Evolutionary conservation across 2,888 invertebrate species (phyloP).

Genomic region (Pelosia muscerda): DNA sequence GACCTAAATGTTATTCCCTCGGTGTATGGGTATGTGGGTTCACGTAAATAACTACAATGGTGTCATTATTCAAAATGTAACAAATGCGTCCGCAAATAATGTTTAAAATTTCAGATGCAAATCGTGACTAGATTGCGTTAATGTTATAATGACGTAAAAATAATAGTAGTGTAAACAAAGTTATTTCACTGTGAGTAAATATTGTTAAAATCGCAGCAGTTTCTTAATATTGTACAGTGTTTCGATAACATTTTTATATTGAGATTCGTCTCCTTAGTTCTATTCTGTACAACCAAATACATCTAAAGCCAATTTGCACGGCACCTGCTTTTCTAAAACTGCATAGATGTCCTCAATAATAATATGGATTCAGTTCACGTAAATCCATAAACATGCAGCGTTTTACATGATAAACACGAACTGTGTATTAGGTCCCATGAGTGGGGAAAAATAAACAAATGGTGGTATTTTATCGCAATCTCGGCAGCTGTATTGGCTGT

Average conservation of each 20-base stretch:
- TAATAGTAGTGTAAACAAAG: background rate
- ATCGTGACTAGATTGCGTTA: background rate
- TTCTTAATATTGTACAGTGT: background rate
- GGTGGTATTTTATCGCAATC: conserved; percentile 52
- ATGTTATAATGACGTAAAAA: background rate
- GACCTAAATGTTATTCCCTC: conserved; percentile 48
- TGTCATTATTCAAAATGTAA: conserved; percentile 42
- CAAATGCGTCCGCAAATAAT: conserved; percentile 18
- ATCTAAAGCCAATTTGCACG: too few species aligned
- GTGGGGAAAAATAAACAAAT: conserved; percentile 43
- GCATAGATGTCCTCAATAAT: conserved; percentile 18
- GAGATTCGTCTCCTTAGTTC: background rate
- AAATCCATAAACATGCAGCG: background rate
- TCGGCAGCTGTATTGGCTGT: conserved; percentile 53
- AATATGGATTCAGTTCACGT: background rate
- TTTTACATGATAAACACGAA: background rate
- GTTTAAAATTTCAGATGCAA: background rate
- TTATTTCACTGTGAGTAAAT: background rate
- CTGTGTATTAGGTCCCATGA: background rate
- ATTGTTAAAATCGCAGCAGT: background rate
- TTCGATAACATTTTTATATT: background rate
- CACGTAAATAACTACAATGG: conserved; percentile 47
- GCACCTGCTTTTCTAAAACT: too few species aligned
- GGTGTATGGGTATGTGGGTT: conserved; percentile 17
- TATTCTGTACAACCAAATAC: background rate